Evolutionary conservation across 2,797 vertebrate genomes (phyloP).

Genomic region (Calcarius lapponicus): DNA sequence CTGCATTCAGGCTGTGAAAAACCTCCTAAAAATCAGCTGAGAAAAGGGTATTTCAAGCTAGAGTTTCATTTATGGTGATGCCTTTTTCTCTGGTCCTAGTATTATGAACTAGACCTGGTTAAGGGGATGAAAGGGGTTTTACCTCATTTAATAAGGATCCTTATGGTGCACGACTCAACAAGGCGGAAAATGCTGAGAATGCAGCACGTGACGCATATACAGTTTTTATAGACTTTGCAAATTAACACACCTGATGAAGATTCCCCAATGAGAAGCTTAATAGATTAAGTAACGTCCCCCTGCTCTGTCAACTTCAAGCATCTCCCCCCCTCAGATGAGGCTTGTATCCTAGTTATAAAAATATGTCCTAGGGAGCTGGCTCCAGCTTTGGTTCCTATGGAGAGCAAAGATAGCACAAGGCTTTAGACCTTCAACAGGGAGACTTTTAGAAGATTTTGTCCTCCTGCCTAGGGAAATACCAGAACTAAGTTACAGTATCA

Average conservation of each 20-base stretch:
- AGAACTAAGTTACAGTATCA: background rate
- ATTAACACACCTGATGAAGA: background rate
- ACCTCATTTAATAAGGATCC: background rate
- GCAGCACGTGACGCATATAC: fast-evolving
- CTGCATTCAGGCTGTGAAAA: background rate
- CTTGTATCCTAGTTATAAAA: background rate
- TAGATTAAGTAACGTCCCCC: no score
- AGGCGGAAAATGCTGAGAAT: fast-evolving
- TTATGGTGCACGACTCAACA: fast-evolving
- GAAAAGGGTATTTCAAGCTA: background rate
- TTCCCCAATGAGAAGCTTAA: background rate
- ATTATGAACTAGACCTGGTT: fast-evolving
- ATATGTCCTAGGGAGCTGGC: background rate
- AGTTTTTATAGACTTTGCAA: background rate
- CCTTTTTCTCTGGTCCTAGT: background rate
- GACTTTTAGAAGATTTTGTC: background rate
- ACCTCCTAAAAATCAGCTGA: background rate
- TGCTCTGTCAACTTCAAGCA: background rate
- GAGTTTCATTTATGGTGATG: background rate
- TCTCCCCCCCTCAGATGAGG: background rate
- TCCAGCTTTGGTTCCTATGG: background rate
- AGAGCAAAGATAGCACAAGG: background rate
- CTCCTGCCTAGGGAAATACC: background rate
- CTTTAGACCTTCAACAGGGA: background rate
- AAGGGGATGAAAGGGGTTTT: background rate